These are phyloP conservation scores for Acomys russatus DNA, from an alignment of 2,797 vertebrate genomes.

Conservation along the genomic window DNA sequence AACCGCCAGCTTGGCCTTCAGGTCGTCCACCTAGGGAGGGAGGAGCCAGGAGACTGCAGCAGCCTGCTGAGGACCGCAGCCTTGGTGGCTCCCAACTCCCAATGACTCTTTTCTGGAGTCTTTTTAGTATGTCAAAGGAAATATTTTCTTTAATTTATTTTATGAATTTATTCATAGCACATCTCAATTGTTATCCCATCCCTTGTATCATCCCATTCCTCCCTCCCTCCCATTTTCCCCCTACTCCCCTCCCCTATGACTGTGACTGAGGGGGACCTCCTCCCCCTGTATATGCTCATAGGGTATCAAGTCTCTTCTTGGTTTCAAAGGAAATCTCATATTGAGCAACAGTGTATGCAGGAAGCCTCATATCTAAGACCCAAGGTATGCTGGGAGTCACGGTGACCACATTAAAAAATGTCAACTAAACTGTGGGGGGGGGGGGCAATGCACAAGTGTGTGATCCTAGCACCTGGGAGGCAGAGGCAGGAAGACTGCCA, in stretches of 20 bases:
- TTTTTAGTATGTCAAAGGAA: background rate
- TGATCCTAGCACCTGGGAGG: background rate
- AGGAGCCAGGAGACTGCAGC: background rate
- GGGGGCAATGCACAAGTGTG: too few species aligned
- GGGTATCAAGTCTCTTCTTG: too few species aligned
- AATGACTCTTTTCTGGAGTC: background rate
- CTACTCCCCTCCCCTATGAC: too few species aligned
- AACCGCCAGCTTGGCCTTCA: conserved; percentile 88
- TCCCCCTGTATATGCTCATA: too few species aligned
- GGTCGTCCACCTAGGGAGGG: conserved; percentile 85
- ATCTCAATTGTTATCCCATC: too few species aligned
- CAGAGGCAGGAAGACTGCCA: background rate
- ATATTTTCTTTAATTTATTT: background rate
- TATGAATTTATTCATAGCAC: too few species aligned
- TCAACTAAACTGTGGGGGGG: background rate
- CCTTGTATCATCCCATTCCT: too few species aligned
- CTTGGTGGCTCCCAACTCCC: accelerated
- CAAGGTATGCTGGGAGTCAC: background rate
- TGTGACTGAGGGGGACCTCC: too few species aligned
- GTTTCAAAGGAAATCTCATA: background rate
- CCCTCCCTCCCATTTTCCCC: too few species aligned
- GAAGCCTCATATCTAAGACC: background rate
- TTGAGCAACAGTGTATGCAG: accelerated
- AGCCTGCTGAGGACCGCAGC: accelerated
- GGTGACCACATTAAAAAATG: background rate